Evolutionary conservation across 2,113 vertebrate genomes (phyloP).

Genomic region (Oenanthe melanoleuca): DNA sequence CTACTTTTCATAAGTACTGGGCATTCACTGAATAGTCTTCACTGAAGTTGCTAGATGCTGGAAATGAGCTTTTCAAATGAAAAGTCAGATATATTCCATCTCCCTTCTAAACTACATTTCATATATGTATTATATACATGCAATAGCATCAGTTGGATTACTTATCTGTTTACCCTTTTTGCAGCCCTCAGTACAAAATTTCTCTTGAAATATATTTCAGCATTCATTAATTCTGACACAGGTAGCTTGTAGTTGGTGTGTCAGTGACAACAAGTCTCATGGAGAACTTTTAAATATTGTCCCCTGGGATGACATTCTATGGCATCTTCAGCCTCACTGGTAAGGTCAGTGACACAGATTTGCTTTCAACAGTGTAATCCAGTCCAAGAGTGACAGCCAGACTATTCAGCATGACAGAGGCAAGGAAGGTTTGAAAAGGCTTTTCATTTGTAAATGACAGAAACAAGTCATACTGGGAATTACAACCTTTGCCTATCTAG

Average conservation of each 20-base stretch:
- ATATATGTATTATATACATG: background rate
- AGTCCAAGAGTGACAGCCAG: conserved; percentile 31
- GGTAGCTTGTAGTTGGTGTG: background rate
- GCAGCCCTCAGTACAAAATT: background rate
- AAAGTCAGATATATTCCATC: background rate
- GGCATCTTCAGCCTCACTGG: conserved; percentile 4
- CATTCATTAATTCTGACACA: conserved; percentile 26
- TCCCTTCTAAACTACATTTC: background rate
- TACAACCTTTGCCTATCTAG: background rate
- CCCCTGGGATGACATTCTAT: background rate
- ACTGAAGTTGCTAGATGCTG: background rate
- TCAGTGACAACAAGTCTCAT: background rate
- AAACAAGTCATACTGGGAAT: background rate
- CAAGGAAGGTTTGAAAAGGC: background rate
- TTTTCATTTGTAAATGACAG: conserved; percentile 27
- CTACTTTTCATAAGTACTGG: background rate
- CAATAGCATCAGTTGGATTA: background rate
- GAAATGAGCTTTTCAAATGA: background rate
- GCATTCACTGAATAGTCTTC: background rate
- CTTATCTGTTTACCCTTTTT: background rate
- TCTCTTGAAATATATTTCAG: background rate
- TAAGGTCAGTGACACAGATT: conserved; percentile 53
- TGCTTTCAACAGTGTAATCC: conserved; percentile 39
- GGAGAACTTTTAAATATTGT: conserved; percentile 9
- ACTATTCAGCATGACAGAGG: conserved; percentile 5